Conservation (phyloP, 2,113 vertebrate species). For the Chinchilla lanigera region DNA sequence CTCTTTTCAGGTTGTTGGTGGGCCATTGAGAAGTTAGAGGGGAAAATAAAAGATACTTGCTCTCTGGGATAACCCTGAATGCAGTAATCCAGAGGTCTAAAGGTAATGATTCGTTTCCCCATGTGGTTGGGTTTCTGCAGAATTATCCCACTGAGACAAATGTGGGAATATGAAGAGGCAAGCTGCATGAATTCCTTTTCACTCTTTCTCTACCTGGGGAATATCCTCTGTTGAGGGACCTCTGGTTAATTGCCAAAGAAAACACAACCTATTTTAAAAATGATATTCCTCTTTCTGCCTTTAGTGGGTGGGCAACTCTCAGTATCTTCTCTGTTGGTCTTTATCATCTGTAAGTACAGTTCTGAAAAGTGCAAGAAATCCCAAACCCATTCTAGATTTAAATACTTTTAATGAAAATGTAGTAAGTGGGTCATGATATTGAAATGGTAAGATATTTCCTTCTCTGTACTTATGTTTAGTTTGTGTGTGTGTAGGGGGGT, state of each 20-base stretch:
- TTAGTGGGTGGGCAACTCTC: not conserved
- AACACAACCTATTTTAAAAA: not conserved
- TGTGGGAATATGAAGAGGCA: conserved; percentile 1
- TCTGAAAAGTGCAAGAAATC: not conserved
- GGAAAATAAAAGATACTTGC: not conserved
- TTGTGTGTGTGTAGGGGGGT: not conserved
- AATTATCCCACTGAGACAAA: conserved; percentile 18
- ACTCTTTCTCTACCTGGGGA: not conserved
- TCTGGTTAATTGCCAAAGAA: conserved; percentile 40
- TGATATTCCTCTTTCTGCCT: not conserved
- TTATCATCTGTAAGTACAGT: not conserved
- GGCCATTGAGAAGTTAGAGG: not conserved
- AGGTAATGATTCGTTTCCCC: not conserved
- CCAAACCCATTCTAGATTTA: not conserved
- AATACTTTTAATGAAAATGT: not conserved
- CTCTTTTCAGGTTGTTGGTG: not conserved
- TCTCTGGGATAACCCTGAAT: not conserved
- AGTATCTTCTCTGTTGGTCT: not conserved
- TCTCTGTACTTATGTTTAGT: not conserved
- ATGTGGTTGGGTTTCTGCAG: not conserved
- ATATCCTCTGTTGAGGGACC: not conserved
- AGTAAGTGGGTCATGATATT: not conserved
- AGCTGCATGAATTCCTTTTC: not conserved
- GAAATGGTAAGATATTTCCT: accelerated
- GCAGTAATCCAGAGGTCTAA: not conserved